Base-by-base conservation (phyloP, 2,113 vertebrate genomes). In the Pseudopipra pipra region DNA sequence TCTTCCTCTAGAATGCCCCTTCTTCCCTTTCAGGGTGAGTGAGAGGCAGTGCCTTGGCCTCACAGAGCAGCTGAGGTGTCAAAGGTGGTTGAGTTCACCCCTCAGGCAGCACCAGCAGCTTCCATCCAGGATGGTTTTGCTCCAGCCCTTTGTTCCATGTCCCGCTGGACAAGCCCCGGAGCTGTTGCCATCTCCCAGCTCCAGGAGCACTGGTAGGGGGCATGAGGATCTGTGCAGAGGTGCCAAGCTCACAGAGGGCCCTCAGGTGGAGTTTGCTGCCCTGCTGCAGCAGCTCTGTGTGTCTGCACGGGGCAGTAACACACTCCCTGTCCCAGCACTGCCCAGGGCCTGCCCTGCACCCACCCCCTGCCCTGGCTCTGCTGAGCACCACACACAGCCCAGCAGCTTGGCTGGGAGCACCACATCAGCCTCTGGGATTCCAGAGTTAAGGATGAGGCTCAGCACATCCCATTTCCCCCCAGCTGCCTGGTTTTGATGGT, bases 1-100 rank as follows among this genome's bases (percentile, higher is more conserved):
- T 35, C 78, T 72, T 72, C 76, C 85, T 81, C 39, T 61, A 61
- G 85, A 93, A 65, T 59, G 68, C 22, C 52, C 91, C 92, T 39
- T 19, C 61, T 67, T 52, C 76, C 83, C 37, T 73, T 30, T 28
- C 31, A 2, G 28, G 52, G 66, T 35, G 52, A 85, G 51, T 1
- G 11, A 43, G 47, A 23, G 9, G 22, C 27, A 0, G 78, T 82
- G 51, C 47, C 54, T 44, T 66, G 70, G 75, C 52, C 72, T 22
- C 2, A 1, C 44, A 75, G 68, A 55, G 83, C 33, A 77, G 56
- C 35, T 27, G 72, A 30, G 68, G 27, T 68, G 54, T 23, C 30
- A 51, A 63, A 41, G 52, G 31, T 14, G 25, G 33, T 14, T 2
- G 5, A 18, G 33, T 55, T 92, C 59, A 30, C 37, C 46, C 16